Conservation (phyloP, 2,113 vertebrate genomes). For the Puntigrus tetrazona region DNA sequence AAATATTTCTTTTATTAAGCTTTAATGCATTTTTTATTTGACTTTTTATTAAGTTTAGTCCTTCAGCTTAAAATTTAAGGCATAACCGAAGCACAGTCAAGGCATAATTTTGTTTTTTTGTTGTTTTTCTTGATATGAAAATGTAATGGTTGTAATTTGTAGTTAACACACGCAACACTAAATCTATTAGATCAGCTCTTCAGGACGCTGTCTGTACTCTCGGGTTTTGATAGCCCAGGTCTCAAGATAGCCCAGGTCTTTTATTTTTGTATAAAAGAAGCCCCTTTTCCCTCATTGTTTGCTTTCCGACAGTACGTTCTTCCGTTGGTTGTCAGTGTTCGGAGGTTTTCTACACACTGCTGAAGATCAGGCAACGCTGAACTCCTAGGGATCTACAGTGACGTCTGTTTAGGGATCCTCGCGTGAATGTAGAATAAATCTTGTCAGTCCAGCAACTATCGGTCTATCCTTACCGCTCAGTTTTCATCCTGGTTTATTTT, state of each 20-base stretch:
- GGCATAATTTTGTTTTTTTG: too few species aligned
- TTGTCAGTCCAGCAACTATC: constrained; percentile 62
- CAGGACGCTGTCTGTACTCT: not conserved
- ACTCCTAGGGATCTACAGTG: not conserved
- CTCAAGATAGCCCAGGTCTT: not conserved
- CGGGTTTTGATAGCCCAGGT: not conserved
- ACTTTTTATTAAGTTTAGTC: not conserved
- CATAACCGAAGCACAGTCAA: too few species aligned
- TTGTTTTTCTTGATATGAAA: too few species aligned
- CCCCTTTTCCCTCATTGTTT: not conserved
- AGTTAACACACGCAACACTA: too few species aligned
- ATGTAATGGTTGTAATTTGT: too few species aligned
- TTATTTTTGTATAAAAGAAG: too few species aligned
- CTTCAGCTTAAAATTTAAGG: too few species aligned
- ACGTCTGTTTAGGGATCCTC: not conserved
- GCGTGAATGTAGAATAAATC: not conserved
- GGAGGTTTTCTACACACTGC: not conserved
- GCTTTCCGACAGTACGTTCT: not conserved
- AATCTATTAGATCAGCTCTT: too few species aligned
- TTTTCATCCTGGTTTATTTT: constrained; percentile 41
- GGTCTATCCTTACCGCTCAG: constrained; percentile 72
- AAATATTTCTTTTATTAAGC: not conserved
- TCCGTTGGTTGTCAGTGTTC: not conserved
- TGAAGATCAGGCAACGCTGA: not conserved
- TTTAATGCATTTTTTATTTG: not conserved